A percentile compares a stretch with the other conserved stretches of the same genome.
phyloP scores from a whole-genome alignment of 1,140 invertebrate genomes.

The Micrasema longulum region DNA sequence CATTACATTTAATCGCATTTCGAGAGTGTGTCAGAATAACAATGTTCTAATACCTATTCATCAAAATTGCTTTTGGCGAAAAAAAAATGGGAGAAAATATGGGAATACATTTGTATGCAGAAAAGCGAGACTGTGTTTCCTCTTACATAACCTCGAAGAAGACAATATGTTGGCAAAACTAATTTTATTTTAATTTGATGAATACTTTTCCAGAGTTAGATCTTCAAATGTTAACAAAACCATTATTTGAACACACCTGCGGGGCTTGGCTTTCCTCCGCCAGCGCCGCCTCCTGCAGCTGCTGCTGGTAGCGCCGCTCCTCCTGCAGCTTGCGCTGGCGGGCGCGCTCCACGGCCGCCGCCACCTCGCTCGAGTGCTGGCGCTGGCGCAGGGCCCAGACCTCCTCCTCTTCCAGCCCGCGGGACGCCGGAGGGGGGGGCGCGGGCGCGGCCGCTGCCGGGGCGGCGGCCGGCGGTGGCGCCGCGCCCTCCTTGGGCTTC shows the following conservation, averaged over 20 bases:
- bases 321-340: slow-evolving; percentile 84
- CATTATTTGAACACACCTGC: slow-evolving; percentile 6
- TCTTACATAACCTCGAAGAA: too few relatives aligned
- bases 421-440: slow-evolving; percentile 11
- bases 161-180: too few relatives aligned
- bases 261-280: not conserved
- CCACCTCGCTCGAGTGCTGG: slow-evolving; percentile 64
- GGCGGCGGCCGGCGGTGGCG: slow-evolving; percentile 38
- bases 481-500: slow-evolving; percentile 71
- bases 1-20: too few relatives aligned
- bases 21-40: too few relatives aligned
- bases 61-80: too few relatives aligned
- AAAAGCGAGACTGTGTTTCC: too few relatives aligned
- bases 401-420: slow-evolving; percentile 47
- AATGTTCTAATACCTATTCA: too few relatives aligned
- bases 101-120: too few relatives aligned
- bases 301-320: slow-evolving; percentile 79
- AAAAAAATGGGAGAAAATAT: too few relatives aligned
- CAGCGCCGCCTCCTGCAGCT: slow-evolving; percentile 58
- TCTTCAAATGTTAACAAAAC: too few relatives aligned
- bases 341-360: slow-evolving; percentile 79
- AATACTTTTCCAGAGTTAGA: too few relatives aligned
- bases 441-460: slow-evolving; percentile 12
- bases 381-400: slow-evolving; percentile 44
- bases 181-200: too few relatives aligned